Conservation (phyloP, 2,113 vertebrate species). For the Tychaedon coryphoeus region DNA sequence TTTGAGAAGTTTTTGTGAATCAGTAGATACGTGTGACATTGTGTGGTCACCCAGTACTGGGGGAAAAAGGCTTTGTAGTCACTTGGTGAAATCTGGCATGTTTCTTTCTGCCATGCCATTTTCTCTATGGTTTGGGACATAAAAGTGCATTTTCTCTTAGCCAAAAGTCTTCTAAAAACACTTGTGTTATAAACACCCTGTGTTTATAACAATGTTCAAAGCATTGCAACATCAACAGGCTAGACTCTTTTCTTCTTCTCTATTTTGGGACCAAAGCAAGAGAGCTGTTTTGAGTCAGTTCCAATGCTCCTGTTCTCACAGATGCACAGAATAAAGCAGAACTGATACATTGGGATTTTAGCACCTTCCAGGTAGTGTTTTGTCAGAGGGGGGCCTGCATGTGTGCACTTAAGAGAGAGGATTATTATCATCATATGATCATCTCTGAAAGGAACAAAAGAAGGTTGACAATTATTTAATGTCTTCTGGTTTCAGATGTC, state of each 20-base stretch:
- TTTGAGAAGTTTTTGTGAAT: not conserved
- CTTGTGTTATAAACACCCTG: not conserved
- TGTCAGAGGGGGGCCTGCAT: not conserved
- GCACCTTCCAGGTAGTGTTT: slow-evolving; percentile 10
- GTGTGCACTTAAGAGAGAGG: not conserved
- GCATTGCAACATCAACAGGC: not conserved
- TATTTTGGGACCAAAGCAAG: slow-evolving; percentile 14
- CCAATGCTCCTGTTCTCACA: not conserved
- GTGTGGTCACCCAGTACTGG: not conserved
- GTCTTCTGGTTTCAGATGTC: not conserved
- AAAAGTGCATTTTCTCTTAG: not conserved
- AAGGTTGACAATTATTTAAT: not conserved
- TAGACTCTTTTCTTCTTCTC: not conserved
- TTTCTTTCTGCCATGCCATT: not conserved
- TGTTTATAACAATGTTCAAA: not conserved
- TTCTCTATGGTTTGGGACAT: not conserved
- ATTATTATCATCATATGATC: not conserved
- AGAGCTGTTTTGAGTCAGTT: not conserved
- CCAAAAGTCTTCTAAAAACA: not conserved
- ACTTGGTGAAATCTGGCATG: not conserved
- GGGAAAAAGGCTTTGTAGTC: not conserved
- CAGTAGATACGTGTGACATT: not conserved
- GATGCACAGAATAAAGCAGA: slow-evolving; percentile 18
- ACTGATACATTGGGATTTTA: not conserved
- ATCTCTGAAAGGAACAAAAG: not conserved